phyloP scores from a whole-genome alignment of 1,140 invertebrate genomes.

The Camponotus vicinus region DNA sequence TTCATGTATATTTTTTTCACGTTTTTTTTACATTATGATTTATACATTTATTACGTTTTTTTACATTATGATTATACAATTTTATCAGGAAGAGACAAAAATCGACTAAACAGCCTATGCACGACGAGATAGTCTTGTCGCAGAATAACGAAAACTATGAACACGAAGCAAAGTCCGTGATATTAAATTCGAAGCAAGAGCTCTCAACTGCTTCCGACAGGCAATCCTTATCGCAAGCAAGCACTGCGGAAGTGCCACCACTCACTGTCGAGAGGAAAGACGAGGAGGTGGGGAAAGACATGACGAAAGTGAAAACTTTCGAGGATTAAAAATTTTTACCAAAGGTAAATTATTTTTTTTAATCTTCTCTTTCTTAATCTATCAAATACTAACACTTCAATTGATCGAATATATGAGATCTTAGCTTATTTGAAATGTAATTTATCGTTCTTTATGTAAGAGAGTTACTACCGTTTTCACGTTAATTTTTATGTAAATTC shows the following conservation, averaged over 20 bases:
- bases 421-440: background rate
- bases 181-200: background rate
- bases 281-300: background rate
- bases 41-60: no score
- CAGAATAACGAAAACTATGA: constrained; percentile 13
- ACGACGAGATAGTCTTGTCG: constrained; percentile 50
- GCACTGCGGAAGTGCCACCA: background rate
- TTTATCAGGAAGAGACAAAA: constrained; percentile 30
- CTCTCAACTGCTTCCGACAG: background rate
- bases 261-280: background rate
- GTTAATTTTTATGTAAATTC: background rate
- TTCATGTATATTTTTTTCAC: background rate
- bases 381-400: background rate
- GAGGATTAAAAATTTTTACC: constrained; percentile 67
- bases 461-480: no score
- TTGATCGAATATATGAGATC: background rate
- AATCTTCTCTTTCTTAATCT: background rate
- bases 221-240: background rate
- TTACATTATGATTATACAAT: background rate
- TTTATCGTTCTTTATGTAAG: background rate
- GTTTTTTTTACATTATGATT: background rate
- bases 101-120: background rate
- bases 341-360: background rate
- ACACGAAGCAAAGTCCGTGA: background rate
- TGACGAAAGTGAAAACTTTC: constrained; percentile 73